These are phyloP conservation scores for Lasioglossum oenotherae DNA, from an alignment of 2,888 invertebrate genomes.

Conservation along the genomic window DNA sequence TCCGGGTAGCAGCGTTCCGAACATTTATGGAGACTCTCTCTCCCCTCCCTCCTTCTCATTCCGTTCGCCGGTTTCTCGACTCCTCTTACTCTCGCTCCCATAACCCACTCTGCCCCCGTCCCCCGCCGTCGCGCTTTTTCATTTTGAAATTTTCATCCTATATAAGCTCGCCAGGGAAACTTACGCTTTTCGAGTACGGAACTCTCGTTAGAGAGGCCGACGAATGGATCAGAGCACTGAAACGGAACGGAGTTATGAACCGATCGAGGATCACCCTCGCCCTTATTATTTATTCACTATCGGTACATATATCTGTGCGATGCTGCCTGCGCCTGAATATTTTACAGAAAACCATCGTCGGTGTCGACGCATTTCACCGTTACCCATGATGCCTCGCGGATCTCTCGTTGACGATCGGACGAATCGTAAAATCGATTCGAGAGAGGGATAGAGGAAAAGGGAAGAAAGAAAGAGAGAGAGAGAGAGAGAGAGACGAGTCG, in stretches of 20 bases:
- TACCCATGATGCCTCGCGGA: constrained; percentile 18
- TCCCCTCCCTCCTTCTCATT: neutral
- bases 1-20: constrained; percentile 8
- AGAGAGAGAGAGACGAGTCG: constrained; percentile 23
- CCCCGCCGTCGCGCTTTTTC: constrained; percentile 17
- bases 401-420: constrained; percentile 58
- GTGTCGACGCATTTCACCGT: constrained; percentile 48
- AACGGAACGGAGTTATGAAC: constrained; percentile 67
- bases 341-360: constrained; percentile 63
- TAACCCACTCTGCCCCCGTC: neutral
- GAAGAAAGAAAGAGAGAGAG: neutral
- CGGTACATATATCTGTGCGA: constrained; percentile 62
- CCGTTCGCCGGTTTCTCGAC: neutral
- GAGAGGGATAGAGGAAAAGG: neutral
- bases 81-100: neutral
- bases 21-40: constrained; percentile 31
- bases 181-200: constrained; percentile 47
- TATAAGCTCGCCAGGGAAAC: constrained; percentile 8
- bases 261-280: constrained; percentile 60
- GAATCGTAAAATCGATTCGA: constrained; percentile 58
- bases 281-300: constrained; percentile 70
- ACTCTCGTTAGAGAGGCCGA: constrained; percentile 58
- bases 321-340: constrained; percentile 66
- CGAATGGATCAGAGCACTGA: constrained; percentile 57
- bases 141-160: constrained; percentile 48